Evolutionary conservation across 2,113 vertebrate genomes (phyloP).

Genomic region (Gadus macrocephalus): DNA sequence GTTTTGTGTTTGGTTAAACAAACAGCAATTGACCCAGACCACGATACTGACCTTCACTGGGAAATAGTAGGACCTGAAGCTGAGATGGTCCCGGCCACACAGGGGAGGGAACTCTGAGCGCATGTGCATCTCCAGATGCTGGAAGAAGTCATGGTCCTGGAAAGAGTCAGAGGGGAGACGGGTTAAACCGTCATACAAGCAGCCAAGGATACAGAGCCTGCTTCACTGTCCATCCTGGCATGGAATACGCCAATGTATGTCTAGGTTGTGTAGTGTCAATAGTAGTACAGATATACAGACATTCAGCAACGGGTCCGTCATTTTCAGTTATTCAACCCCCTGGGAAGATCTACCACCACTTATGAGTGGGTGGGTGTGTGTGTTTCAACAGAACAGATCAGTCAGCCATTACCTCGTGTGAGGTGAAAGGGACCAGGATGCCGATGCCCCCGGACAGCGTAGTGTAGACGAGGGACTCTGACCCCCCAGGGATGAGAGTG

Average conservation of each 20-base stretch:
- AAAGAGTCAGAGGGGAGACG: constrained; percentile 2
- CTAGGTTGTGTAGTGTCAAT: too few species aligned
- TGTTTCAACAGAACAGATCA: too few species aligned
- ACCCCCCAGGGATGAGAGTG: constrained; percentile 93
- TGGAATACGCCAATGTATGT: too few species aligned
- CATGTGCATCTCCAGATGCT: constrained; percentile 98
- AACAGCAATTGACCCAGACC: too few species aligned
- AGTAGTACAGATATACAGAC: too few species aligned
- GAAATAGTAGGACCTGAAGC: constrained; percentile 98
- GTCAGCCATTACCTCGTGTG: constrained; percentile 83
- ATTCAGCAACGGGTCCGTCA: too few species aligned
- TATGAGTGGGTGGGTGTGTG: neutral
- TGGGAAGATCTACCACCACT: neutral
- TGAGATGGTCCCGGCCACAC: constrained; percentile 95
- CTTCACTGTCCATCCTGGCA: neutral
- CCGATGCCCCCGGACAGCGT: constrained; percentile 95
- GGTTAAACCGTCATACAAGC: neutral
- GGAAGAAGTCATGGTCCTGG: constrained; percentile 98
- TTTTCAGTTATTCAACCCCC: too few species aligned
- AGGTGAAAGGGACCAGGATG: constrained; percentile 96
- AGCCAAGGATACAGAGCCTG: neutral
- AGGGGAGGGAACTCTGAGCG: constrained; percentile 95
- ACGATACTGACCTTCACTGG: constrained; percentile 85
- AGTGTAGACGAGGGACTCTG: constrained; percentile 95
- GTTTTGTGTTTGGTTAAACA: too few species aligned